A percentile compares a stretch with the other conserved stretches of the same genome.
Conservation (phyloP, 2,113 vertebrate genomes). For the Ciconia stormi region DNA sequence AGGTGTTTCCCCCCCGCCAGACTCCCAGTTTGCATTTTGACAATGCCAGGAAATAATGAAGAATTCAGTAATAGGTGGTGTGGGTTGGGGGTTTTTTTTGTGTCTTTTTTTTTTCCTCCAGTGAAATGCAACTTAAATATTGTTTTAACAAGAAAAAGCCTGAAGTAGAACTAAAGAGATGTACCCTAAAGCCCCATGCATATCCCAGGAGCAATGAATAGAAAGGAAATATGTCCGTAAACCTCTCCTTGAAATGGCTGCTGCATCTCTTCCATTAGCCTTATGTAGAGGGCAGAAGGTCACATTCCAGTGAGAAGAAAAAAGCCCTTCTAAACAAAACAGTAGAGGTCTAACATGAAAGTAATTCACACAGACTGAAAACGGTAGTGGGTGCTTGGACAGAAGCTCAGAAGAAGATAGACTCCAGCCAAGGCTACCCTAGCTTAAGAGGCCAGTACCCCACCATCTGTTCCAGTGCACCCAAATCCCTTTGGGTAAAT, state of each 20-base stretch:
- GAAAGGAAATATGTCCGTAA: neutral
- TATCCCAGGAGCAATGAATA: neutral
- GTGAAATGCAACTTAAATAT: neutral
- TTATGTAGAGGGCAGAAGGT: neutral
- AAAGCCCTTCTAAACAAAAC: neutral
- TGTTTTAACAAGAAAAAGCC: neutral
- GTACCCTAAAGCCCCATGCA: neutral
- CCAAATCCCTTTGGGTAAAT: neutral
- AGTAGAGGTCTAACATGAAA: neutral
- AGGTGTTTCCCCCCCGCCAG: neutral
- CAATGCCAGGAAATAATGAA: neutral
- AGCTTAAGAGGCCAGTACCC: neutral
- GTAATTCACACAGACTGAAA: neutral
- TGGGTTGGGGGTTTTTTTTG: neutral
- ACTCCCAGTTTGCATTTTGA: neutral
- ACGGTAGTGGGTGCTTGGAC: neutral
- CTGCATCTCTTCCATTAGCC: neutral
- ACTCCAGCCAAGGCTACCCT: neutral
- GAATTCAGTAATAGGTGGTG: neutral
- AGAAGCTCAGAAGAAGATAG: neutral
- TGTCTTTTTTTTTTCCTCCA: neutral
- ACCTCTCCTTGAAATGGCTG: neutral
- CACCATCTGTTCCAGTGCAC: neutral
- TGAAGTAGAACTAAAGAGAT: neutral
- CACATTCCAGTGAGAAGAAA: neutral